Conservation (phyloP, 2,797 vertebrate genomes). For the Rhinichthys osculus region DNA sequence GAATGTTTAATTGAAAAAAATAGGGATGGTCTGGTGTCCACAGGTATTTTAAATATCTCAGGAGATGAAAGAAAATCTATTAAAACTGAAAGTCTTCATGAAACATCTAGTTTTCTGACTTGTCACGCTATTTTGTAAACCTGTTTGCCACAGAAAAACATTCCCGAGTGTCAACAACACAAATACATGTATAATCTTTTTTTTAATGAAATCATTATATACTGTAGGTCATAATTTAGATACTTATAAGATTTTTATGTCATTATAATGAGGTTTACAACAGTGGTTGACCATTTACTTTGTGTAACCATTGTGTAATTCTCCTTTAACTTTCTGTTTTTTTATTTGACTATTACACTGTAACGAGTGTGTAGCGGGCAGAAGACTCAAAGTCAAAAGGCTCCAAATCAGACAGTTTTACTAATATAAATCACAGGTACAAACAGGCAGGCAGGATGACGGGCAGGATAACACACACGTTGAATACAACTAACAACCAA, state of each 20-base stretch:
- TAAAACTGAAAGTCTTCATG: not conserved
- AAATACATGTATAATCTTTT: no score
- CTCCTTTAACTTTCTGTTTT: not conserved
- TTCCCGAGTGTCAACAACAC: not conserved
- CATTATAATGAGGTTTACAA: no score
- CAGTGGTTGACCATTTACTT: not conserved
- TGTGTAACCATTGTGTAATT: not conserved
- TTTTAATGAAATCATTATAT: not conserved
- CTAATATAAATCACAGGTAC: no score
- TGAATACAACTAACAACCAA: no score
- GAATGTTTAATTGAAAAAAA: conserved; percentile 22
- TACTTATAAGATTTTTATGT: no score
- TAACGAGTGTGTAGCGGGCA: no score
- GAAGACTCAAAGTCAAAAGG: no score
- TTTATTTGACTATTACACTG: no score
- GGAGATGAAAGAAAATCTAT: conserved; percentile 12
- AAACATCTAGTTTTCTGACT: not conserved
- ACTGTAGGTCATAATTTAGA: not conserved
- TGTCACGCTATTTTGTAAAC: not conserved
- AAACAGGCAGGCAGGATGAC: no score
- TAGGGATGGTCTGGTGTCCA: not conserved
- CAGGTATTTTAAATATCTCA: not conserved
- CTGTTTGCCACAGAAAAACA: not conserved
- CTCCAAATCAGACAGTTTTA: no score
- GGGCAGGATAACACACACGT: no score